phyloP scores from a whole-genome alignment of 2,797 vertebrate species.

The Typhlichthys subterraneus region DNA sequence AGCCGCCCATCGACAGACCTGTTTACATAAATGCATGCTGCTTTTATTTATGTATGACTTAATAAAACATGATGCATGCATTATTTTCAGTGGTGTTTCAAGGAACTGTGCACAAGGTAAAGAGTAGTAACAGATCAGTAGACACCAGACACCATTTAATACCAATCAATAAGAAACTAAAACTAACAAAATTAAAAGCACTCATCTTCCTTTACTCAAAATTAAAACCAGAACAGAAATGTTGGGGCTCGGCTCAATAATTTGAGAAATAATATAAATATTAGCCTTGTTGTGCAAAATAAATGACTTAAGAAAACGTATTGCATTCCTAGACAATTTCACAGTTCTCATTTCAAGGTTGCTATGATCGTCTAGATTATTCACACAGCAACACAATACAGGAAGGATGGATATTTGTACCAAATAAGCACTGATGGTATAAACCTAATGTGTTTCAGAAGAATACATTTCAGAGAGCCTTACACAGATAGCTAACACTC shows the following conservation, averaged over 20 bases:
- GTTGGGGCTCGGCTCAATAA: constrained; percentile 13
- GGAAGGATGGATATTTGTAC: too few species aligned
- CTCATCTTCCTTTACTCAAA: neutral
- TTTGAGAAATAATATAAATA: constrained; percentile 14
- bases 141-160: neutral
- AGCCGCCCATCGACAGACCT: too few species aligned
- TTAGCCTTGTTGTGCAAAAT: constrained; percentile 21
- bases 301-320: constrained; percentile 11
- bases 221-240: neutral
- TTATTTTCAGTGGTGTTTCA: too few species aligned
- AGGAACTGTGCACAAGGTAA: neutral
- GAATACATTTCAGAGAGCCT: neutral
- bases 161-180: neutral
- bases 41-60: too few species aligned
- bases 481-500: neutral
- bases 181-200: neutral
- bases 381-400: neutral
- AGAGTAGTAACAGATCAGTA: neutral
- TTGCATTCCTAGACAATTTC: neutral
- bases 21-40: too few species aligned
- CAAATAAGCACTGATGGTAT: neutral
- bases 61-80: too few species aligned
- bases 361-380: neutral
- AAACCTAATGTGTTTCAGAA: neutral
- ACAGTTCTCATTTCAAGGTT: neutral